Evolutionary conservation across 2,113 vertebrate species (phyloP).

Genomic region (Anarhynchus alexandrinus): DNA sequence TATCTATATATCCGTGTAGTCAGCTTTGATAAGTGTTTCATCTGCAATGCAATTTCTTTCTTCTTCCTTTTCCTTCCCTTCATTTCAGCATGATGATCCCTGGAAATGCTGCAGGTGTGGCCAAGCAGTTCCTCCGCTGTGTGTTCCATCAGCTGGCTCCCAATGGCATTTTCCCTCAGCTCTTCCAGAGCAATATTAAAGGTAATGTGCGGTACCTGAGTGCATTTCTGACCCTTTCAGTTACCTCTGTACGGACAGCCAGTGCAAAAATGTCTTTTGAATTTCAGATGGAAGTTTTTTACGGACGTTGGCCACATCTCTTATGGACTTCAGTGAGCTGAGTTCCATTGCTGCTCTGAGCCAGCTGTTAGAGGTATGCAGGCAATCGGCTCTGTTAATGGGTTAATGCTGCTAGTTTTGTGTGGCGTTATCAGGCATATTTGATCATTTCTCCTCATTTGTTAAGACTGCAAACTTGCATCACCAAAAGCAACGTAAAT

Average conservation of each 20-base stretch:
- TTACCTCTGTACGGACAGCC: neutral
- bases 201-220: conserved; percentile 65
- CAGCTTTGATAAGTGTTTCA: neutral
- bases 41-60: neutral
- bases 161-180: conserved; percentile 95
- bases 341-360: conserved; percentile 94
- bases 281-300: conserved; percentile 92
- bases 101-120: conserved; percentile 95
- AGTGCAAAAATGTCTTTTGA: neutral
- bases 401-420: neutral
- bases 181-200: conserved; percentile 99
- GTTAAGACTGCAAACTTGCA: neutral
- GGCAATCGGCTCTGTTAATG: neutral
- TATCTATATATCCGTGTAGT: neutral
- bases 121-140: conserved; percentile 98
- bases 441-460: neutral
- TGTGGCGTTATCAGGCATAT: neutral
- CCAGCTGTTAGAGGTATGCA: conserved; percentile 91
- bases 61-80: neutral
- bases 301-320: conserved; percentile 87
- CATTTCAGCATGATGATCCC: conserved; percentile 91
- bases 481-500: neutral
- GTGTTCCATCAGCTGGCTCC: conserved; percentile 96
- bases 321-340: conserved; percentile 96
- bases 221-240: neutral